A percentile compares a stretch with the other conserved stretches of the same genome.
Evolutionary conservation across 2,888 invertebrate genomes (phyloP).

Genomic region (Bhutanitis thaidina): DNA sequence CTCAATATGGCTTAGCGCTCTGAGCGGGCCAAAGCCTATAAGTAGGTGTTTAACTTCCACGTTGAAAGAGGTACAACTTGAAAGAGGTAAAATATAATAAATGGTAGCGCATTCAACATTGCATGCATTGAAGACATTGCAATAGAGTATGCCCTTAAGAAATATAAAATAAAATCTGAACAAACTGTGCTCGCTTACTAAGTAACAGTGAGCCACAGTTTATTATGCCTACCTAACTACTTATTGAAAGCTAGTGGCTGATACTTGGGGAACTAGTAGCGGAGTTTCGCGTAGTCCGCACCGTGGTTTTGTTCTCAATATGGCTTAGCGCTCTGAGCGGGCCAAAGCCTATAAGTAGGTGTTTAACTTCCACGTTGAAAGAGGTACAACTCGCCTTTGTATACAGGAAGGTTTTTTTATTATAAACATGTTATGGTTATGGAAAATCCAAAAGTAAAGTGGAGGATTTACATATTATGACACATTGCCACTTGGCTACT

Average conservation of each 20-base stretch:
- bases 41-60: constrained; percentile 22
- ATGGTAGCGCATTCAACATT: background rate
- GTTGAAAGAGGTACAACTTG: background rate
- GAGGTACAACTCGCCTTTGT: constrained; percentile 8
- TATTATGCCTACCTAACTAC: constrained; percentile 27
- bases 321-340: constrained; percentile 35
- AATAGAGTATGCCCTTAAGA: constrained; percentile 19
- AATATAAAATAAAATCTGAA: constrained; percentile 15
- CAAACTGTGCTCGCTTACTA: background rate
- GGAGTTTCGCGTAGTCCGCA: constrained; percentile 34
- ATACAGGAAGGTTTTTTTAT: constrained; percentile 2
- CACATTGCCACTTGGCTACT: too few relatives aligned
- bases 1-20: constrained; percentile 41
- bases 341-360: constrained; percentile 29
- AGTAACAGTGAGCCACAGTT: constrained; percentile 16
- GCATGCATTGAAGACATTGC: background rate
- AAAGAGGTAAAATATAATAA: too few relatives aligned
- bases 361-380: constrained; percentile 17
- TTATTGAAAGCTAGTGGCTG: constrained; percentile 40
- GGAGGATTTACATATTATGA: too few relatives aligned
- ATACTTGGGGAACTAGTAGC: constrained; percentile 32
- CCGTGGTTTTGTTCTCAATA: constrained; percentile 48
- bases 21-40: constrained; percentile 32
- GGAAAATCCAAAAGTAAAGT: background rate
- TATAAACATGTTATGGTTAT: constrained; percentile 6